Percentiles rank a stretch among this genome's conserved stretches.
Evolutionary conservation across 2,888 invertebrate species (phyloP).

Genomic region (Drosophila pseudotalamancana): DNA sequence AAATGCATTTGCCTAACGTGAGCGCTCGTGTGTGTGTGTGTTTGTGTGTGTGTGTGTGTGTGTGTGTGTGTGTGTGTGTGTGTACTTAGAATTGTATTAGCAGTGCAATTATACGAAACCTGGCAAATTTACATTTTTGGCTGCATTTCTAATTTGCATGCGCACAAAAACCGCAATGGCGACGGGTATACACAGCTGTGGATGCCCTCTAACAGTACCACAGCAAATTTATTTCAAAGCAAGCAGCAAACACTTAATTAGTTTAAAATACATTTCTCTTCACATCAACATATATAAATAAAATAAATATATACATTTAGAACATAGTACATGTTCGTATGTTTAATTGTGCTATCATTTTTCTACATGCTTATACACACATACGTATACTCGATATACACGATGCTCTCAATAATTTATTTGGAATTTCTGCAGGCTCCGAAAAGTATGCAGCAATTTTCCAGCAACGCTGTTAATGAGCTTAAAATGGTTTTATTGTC

Average conservation of each 20-base stretch:
- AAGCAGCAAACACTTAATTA: not conserved
- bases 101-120: conserved; percentile 31
- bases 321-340: too few relatives aligned
- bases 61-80: not conserved
- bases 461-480: not conserved
- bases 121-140: conserved; percentile 47
- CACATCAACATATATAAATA: too few relatives aligned
- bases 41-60: conserved; percentile 15
- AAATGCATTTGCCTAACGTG: conserved; percentile 18
- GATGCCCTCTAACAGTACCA: conserved; percentile 8
- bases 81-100: conserved; percentile 24
- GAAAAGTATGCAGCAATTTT: conserved; percentile 8
- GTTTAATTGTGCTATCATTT: too few relatives aligned
- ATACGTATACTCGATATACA: too few relatives aligned
- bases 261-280: too few relatives aligned
- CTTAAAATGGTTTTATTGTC: not conserved
- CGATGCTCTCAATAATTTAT: too few relatives aligned
- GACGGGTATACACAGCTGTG: conserved; percentile 3
- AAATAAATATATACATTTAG: too few relatives aligned
- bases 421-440: not conserved
- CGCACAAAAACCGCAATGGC: conserved; percentile 33
- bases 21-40: not conserved
- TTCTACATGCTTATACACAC: too few relatives aligned
- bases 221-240: conserved; percentile 6
- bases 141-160: conserved; percentile 47